Base-by-base conservation (phyloP, 2,113 vertebrate genomes). In the Colius striatus region DNA sequence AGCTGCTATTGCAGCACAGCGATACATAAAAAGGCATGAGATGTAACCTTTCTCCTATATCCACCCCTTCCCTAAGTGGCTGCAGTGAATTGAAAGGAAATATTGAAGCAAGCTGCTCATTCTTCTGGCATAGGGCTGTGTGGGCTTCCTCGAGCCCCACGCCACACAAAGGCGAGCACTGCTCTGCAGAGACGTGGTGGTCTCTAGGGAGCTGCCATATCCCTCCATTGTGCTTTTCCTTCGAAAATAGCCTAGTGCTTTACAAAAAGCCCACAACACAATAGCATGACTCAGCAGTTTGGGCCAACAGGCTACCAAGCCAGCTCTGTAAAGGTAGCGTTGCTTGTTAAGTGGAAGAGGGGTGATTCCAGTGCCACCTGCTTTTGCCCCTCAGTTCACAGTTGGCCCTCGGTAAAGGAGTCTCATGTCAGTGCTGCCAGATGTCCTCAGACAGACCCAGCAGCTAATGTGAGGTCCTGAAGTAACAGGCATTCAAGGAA, bases 71-170 rank as follows among this genome's bases (percentile, higher is more conserved):
- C 79, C 94, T 38, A 67, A 93, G 85, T 23, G 66, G 57, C 65
- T 6, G 68, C 86, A 66, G 73, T 89, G 92, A 96, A 95, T 90
- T 72, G 95, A 92, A 78, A 95, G 96, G 92, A 97, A 96, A 95
- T 65, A 87, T 58, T 9, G 75, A 45, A 71, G 95, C 76, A 30
- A 55, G 94, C 82, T 26, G 87, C 45, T 88, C 68, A 86, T 95
- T 95, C 91, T 95, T 65, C 34, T 47, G 90, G 86, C 10, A 0
- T 25, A 36, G 84, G 73, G 79, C 76, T 68, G 61, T 36, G 65
- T 6, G 86, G 80, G 90, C 83, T 96, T 92, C 90, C 90, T 92
- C 7, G n/a, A 94, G 79, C 74, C 38, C 76, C 11, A 9, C 5
- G 0, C 54, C 80, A 86, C 93, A 97, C 93, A 96, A 95, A 96